phyloP scores from a whole-genome alignment of 2,888 invertebrate species.

The Mimas tiliae region DNA sequence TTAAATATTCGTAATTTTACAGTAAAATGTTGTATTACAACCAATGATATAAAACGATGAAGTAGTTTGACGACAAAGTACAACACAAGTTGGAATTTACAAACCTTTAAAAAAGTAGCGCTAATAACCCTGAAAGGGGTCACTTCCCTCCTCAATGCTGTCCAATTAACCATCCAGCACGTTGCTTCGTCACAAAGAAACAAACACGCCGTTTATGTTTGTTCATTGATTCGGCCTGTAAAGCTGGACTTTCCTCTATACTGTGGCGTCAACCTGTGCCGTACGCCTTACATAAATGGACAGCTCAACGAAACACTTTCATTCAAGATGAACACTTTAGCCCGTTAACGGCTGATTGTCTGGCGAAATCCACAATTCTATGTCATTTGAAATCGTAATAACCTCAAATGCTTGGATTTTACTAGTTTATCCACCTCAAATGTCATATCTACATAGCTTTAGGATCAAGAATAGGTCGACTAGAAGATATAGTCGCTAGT shows the following conservation, averaged over 20 bases:
- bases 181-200: too few species aligned
- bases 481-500: too few species aligned
- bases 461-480: too few species aligned
- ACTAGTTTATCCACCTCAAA: not conserved
- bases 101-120: too few species aligned
- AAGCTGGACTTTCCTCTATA: not conserved
- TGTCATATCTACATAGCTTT: too few species aligned
- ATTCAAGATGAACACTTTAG: constrained; percentile 48
- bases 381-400: constrained; percentile 23
- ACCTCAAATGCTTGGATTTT: not conserved
- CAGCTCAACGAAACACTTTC: constrained; percentile 58
- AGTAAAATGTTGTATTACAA: too few species aligned
- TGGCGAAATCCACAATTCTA: constrained; percentile 41
- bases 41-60: too few species aligned
- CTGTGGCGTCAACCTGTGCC: constrained; percentile 13
- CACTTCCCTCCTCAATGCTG: not conserved
- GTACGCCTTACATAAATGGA: constrained; percentile 46
- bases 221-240: not conserved
- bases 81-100: too few species aligned
- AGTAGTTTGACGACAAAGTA: too few species aligned
- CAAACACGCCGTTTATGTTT: too few species aligned
- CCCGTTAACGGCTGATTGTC: constrained; percentile 44
- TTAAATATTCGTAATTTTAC: too few species aligned
- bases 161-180: not conserved
- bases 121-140: not conserved